Percentiles rank a stretch among this genome's conserved stretches.
Conservation (phyloP, 2,113 vertebrate genomes). For the Pterocles gutturalis region DNA sequence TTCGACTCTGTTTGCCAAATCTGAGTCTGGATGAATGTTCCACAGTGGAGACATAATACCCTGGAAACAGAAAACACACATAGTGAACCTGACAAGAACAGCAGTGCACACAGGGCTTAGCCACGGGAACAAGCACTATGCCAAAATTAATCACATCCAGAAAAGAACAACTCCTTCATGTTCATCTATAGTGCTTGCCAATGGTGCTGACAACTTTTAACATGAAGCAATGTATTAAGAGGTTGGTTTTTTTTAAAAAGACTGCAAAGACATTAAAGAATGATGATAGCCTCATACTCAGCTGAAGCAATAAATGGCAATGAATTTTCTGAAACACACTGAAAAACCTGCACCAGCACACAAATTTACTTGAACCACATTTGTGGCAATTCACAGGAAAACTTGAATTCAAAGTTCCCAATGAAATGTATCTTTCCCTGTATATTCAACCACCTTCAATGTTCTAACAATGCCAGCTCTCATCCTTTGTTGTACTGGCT, state of each 20-base stretch:
- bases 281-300: background rate
- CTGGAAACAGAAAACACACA: slow-evolving; percentile 28
- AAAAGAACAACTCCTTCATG: slow-evolving; percentile 15
- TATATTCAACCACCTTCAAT: background rate
- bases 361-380: background rate
- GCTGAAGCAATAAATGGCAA: background rate
- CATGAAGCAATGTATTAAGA: background rate
- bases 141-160: slow-evolving; percentile 30
- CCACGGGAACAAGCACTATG: slow-evolving; percentile 25
- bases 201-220: slow-evolving; percentile 3
- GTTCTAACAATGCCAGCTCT: background rate
- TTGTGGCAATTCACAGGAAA: background rate
- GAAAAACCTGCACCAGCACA: background rate
- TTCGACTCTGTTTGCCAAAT: slow-evolving; percentile 29
- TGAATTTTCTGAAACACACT: background rate
- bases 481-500: background rate
- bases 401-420: background rate
- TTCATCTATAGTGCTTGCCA: slow-evolving; percentile 2
- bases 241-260: background rate
- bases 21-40: slow-evolving; percentile 9
- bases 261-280: background rate
- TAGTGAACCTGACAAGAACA: slow-evolving; percentile 47
- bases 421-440: background rate
- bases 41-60: slow-evolving; percentile 11
- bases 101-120: slow-evolving; percentile 2